Evolutionary conservation across 1,140 invertebrate genomes (phyloP).

Genomic region (Colletes latitarsis): DNA sequence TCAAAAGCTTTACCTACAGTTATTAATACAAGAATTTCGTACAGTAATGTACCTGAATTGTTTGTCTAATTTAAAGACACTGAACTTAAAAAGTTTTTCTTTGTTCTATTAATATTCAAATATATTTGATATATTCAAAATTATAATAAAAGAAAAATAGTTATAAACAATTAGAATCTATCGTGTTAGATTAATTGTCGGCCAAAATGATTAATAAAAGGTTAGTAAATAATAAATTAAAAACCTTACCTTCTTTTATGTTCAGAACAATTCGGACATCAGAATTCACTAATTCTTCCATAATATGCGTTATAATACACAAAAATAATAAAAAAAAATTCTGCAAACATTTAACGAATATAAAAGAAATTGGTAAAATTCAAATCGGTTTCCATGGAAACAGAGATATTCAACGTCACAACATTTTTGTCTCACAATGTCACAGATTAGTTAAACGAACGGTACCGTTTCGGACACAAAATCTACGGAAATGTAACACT

Average conservation of each 20-base stretch:
- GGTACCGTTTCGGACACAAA: neutral
- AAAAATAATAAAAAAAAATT: conserved; percentile 58
- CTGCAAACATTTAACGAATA: conserved; percentile 27
- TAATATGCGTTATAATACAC: conserved; percentile 58
- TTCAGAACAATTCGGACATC: conserved; percentile 80
- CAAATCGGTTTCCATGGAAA: conserved; percentile 58
- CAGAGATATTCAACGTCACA: conserved; percentile 8
- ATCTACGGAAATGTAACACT: neutral
- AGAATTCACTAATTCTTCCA: conserved; percentile 78
- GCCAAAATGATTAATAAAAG: neutral
- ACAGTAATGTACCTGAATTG: conserved; percentile 6
- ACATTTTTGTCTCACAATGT: neutral
- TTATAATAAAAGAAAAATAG: conserved; percentile 22
- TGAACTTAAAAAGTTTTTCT: neutral
- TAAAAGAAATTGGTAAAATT: conserved; percentile 33
- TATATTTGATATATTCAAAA: conserved; percentile 6
- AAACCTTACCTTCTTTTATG: conserved; percentile 79
- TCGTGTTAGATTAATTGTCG: conserved; percentile 7
- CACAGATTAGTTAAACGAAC: neutral
- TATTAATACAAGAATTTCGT: neutral
- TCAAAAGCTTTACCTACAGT: conserved; percentile 79
- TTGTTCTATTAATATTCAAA: neutral
- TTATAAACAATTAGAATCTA: neutral
- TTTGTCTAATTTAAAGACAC: neutral
- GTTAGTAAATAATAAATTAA: conserved; percentile 44